Percentiles rank a stretch among this genome's conserved stretches.
Evolutionary conservation across 2,113 vertebrate species (phyloP).

Genomic region (Amphilophus citrinellus): DNA sequence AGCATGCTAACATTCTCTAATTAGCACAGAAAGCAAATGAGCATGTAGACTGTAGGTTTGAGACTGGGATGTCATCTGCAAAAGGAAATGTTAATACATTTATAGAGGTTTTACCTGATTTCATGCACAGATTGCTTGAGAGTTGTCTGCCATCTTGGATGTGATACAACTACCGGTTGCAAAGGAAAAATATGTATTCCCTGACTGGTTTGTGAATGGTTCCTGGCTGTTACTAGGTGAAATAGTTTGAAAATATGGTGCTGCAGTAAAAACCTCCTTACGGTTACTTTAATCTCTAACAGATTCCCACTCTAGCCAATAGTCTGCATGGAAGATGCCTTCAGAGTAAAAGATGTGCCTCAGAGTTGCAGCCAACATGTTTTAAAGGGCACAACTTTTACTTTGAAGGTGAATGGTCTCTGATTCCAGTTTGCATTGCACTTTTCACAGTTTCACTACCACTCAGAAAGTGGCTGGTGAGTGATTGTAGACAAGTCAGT

Average conservation of each 20-base stretch:
- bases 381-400: neutral
- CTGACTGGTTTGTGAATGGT: neutral
- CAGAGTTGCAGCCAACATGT: neutral
- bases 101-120: neutral
- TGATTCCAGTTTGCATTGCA: neutral
- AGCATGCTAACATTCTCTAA: no score
- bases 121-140: neutral
- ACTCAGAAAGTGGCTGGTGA: rapidly evolving
- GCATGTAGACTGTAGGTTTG: no score
- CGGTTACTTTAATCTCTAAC: neutral
- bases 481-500: neutral
- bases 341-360: no score
- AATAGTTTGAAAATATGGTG: neutral
- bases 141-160: neutral
- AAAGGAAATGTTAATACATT: neutral
- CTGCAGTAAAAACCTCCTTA: neutral
- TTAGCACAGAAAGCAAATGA: no score
- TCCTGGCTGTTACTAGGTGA: neutral
- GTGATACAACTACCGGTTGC: neutral
- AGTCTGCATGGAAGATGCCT: no score
- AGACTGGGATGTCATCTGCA: no score
- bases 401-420: neutral
- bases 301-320: no score
- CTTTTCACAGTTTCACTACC: no score
- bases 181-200: neutral